Percentiles rank a stretch among this genome's conserved stretches.
These are phyloP conservation scores for Pteropus rufus DNA, from an alignment of 2,797 vertebrate genomes.

Conservation along the genomic window DNA sequence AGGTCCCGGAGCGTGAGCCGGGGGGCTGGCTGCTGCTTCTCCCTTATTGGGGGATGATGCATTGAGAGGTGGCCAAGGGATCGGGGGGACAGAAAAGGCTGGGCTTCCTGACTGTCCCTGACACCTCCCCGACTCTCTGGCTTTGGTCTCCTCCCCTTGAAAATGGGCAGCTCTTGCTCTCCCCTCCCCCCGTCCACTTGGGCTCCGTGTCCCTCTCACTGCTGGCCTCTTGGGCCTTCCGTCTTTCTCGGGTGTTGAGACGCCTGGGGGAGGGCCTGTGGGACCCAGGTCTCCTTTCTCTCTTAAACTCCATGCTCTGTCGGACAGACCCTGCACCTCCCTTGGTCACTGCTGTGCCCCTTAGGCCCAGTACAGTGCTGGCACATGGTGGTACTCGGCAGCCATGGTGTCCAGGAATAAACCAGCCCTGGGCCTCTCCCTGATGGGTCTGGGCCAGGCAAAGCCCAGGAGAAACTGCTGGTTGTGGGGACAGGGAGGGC, in stretches of 20 bases:
- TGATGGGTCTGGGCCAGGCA: neutral
- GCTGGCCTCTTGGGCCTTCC: neutral
- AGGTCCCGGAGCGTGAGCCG: conserved; percentile 93
- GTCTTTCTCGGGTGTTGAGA: neutral
- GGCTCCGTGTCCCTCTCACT: neutral
- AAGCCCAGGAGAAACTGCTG: neutral
- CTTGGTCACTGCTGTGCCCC: neutral
- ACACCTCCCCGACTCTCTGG: rapidly evolving
- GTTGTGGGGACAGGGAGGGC: too few species aligned
- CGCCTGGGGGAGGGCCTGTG: neutral
- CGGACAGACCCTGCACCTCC: neutral
- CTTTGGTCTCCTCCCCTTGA: neutral
- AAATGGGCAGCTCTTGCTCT: neutral
- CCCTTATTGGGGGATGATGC: conserved; percentile 83
- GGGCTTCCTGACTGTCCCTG: neutral
- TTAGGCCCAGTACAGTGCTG: neutral
- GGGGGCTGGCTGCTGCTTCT: conserved; percentile 89
- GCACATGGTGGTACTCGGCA: neutral
- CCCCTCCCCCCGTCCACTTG: neutral
- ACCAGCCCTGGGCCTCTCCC: rapidly evolving
- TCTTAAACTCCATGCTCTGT: neutral
- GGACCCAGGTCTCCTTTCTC: neutral
- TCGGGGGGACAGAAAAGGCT: neutral
- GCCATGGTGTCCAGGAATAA: neutral
- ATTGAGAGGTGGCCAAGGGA: neutral